A percentile compares a stretch with the other conserved stretches of the same genome.
phyloP scores from a whole-genome alignment of 2,113 vertebrate species.

The Petroica traversi region DNA sequence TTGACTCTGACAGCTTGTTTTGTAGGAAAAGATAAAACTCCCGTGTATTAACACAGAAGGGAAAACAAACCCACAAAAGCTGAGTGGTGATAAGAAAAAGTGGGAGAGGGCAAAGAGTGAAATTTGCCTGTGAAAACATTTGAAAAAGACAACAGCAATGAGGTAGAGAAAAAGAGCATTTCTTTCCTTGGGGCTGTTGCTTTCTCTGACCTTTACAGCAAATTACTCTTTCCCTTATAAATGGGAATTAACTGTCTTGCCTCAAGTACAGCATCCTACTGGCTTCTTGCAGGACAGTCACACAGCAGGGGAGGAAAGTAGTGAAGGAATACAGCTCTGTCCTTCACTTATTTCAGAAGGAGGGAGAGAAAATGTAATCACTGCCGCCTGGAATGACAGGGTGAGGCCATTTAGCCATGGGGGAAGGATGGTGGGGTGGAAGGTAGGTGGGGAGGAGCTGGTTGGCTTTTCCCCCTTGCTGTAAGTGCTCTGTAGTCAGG shows the following conservation, averaged over 20 bases:
- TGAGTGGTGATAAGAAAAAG: background rate
- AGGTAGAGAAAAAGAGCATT: background rate
- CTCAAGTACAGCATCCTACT: background rate
- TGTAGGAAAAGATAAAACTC: background rate
- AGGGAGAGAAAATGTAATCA: background rate
- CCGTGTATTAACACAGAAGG: background rate
- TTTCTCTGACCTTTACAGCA: constrained; percentile 1
- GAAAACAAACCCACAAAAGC: background rate
- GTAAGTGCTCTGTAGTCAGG: background rate
- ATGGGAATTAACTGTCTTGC: background rate
- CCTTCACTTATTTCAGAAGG: background rate
- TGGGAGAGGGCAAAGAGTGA: background rate
- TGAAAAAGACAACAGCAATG: background rate
- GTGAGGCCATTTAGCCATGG: background rate
- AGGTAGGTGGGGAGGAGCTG: background rate
- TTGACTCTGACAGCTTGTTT: background rate
- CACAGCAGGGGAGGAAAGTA: background rate
- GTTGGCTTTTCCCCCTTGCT: background rate
- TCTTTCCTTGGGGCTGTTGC: background rate
- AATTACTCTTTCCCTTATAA: background rate
- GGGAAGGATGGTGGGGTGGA: background rate
- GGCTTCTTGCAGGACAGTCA: background rate
- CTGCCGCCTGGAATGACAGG: background rate
- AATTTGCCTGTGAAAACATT: background rate
- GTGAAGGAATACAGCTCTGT: background rate